phyloP scores from a whole-genome alignment of 1,140 invertebrate genomes.

The Phortica variegata region DNA sequence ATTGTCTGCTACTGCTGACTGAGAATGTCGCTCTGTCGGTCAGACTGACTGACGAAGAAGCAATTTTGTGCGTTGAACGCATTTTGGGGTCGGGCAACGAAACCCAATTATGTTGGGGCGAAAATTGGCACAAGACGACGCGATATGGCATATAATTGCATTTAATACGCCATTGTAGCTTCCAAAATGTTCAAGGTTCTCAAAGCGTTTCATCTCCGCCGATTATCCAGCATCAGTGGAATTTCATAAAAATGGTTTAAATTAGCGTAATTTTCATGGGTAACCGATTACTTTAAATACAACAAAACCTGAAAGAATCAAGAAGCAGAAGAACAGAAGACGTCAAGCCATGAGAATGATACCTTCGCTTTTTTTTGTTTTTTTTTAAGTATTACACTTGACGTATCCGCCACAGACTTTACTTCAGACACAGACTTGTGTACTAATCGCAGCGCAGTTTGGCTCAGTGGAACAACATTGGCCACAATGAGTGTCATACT shows the following conservation, averaged over 20 bases:
- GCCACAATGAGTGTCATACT: slow-evolving; percentile 3
- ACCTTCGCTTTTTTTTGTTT: too few species aligned
- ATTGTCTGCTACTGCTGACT: slow-evolving; percentile 25
- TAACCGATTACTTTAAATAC: background rate
- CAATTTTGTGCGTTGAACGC: too few species aligned
- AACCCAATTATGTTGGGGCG: slow-evolving; percentile 47
- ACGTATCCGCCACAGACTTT: too few species aligned
- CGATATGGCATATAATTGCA: slow-evolving; percentile 41
- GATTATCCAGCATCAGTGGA: slow-evolving; percentile 33
- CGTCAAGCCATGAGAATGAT: too few species aligned
- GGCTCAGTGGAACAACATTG: too few species aligned
- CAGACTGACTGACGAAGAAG: slow-evolving; percentile 6
- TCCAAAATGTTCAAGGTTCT: background rate
- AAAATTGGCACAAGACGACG: slow-evolving; percentile 38
- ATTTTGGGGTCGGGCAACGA: slow-evolving; percentile 7
- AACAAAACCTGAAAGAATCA: too few species aligned
- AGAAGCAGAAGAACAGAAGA: too few species aligned
- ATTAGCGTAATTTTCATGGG: slow-evolving; percentile 43
- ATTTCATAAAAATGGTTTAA: slow-evolving; percentile 32
- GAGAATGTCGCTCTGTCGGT: too few species aligned
- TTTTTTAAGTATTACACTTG: too few species aligned
- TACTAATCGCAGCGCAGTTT: too few species aligned
- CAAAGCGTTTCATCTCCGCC: slow-evolving; percentile 40
- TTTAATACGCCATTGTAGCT: slow-evolving; percentile 24
- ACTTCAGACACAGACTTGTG: too few species aligned